Base-by-base conservation (phyloP, 2,797 vertebrate species). In the Esox lucius region DNA sequence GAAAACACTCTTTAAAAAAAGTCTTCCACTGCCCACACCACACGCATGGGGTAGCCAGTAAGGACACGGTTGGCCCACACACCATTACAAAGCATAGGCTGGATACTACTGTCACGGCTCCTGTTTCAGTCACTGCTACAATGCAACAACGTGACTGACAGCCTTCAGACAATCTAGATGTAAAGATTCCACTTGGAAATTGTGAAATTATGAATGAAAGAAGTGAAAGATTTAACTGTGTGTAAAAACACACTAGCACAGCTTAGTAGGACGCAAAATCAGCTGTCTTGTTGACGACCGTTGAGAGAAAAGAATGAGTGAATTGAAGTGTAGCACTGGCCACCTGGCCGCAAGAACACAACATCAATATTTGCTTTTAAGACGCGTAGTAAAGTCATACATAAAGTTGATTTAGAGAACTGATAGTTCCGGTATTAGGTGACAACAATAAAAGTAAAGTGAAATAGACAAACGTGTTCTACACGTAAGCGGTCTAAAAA, bases 251-350 rank as follows among this genome's bases (percentile, higher is more conserved):
- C 16, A 35, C 28, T 17, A 33, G 8, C 26, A 35, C 28, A 66
- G 12, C 5, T 66, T 19, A 19, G 1, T 31, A 19, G 26, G 35
- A 8, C 35, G 26, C 64, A n/a, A 19, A 66, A 33, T 19, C 2
- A 65, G 65, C 16, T 7, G 22, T 72, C 22, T 64, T 64, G 59
- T 72, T 59, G 71, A 42, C n/a, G 72, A 72, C 75, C 8, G 56
- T 70, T 61, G 68, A 75, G 62, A 64, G 19, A 68, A 61, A 69
- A 74, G 72, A 77, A 75, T 71, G 72, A 80, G 56, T 61, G 22
- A 65, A 28, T 33, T 33, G 28, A 6, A 65, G 13, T 8, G 62
- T 65, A 16, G 62, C 17, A 28, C 16, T 33, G 26, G 9, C n/a
- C 56, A 61, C 56, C 42, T 46, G 42, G 42, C 56, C 56, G n/a